Evolutionary conservation across 2,113 vertebrate species (phyloP), one percentile per base, ranked within the genome.

Genomic region (Aspidoscelis tigris): DNA sequence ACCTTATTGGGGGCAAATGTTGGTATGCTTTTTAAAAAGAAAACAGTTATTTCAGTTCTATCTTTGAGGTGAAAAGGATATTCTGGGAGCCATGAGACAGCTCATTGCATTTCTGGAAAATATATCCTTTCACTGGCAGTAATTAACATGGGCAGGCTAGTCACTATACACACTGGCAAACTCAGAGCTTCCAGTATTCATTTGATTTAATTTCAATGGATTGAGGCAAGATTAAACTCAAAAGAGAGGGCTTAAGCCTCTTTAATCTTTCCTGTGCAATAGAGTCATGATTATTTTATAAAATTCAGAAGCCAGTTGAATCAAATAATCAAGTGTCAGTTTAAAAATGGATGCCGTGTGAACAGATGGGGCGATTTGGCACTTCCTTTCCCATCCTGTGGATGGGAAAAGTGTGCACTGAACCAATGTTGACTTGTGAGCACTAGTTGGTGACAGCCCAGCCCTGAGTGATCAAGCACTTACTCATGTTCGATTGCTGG

Each of bases 31-130:
- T 61, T 72, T 73, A 41, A 71, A 7, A 69, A 33, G 33, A 7
- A n/a, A 70, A 69, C 68, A 33, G 77, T 1, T 43, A 33, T 64
- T 47, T 66, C 50, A 14, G 3, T 50, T 26, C 33, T 72, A 22
- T 78, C 78, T 88, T 22, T 39, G 11, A 66, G 83, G 26, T 10
- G 8, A 73, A 81, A 87, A 79, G 2, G 4, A 72, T 85, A 26
- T 50, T 77, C 71, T 41, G 16, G 20, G 80, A 69, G 39, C 80
- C 68, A 88, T 61, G 74, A 87, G 81, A 65, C 3, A 0, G 55
- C 84, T 89, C 58, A 77, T 53, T 74, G 55, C 80, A 8, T 91
- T 90, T 82, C 81, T 89, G 87, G 74, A 92, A 82, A 86, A 87
- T 64, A 75, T 4, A 41, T 92, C 84, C 87, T 92, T 87, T 86